A percentile compares a stretch with the other conserved stretches of the same genome.
phyloP scores from a whole-genome alignment of 2,797 vertebrate genomes.

The Lutjanus argentimaculatus region DNA sequence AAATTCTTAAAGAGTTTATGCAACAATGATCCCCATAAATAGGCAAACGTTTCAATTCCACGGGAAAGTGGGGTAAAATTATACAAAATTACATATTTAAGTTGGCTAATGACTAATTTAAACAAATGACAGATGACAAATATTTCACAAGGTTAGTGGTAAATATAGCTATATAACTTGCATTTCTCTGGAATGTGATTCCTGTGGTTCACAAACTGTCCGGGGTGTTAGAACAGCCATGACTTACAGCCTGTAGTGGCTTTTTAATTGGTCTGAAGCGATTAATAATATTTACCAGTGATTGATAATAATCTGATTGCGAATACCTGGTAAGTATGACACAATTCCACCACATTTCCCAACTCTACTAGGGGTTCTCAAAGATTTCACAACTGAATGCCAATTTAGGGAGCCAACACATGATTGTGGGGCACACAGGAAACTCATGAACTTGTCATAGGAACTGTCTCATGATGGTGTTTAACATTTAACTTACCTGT shows the following conservation, averaged over 20 bases:
- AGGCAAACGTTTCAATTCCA: not conserved
- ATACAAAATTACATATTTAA: not conserved
- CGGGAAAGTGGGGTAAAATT: not conserved
- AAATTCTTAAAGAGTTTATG: not conserved
- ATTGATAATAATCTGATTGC: not conserved
- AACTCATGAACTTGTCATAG: too few relatives aligned
- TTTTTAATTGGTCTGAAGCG: conserved; percentile 29
- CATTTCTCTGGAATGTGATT: not conserved
- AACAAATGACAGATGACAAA: conserved; percentile 10
- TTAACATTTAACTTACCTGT: too few relatives aligned
- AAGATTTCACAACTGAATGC: too few relatives aligned
- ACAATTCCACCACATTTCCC: not conserved
- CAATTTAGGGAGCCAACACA: too few relatives aligned
- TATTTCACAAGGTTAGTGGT: conserved; percentile 1
- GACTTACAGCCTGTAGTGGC: conserved; percentile 5
- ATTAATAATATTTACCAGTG: not conserved
- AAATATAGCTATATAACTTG: conserved; percentile 13
- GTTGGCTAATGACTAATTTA: not conserved
- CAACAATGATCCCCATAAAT: conserved; percentile 4
- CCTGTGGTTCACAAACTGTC: conserved; percentile 7
- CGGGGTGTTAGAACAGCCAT: not conserved
- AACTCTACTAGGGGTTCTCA: not conserved
- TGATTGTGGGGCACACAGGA: too few relatives aligned
- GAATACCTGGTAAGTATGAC: not conserved
- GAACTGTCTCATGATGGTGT: too few relatives aligned